These are phyloP conservation scores for Nautilus pompilius DNA, from an alignment of 1,140 invertebrate species.

Conservation along the genomic window DNA sequence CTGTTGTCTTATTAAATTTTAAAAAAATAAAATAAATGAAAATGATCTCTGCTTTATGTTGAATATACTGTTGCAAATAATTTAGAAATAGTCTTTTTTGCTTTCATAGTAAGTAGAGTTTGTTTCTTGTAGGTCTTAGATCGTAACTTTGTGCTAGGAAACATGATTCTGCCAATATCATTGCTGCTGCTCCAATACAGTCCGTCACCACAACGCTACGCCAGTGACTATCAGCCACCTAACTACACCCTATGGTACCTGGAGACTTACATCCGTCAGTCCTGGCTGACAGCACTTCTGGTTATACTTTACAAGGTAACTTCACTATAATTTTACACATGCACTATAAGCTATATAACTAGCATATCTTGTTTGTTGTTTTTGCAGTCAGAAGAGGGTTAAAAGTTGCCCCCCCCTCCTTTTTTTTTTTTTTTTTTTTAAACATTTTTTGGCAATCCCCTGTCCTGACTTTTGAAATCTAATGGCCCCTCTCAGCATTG, in stretches of 20 bases:
- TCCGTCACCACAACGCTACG: conserved; percentile 71
- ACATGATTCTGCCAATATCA: conserved; percentile 78
- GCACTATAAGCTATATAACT: not conserved
- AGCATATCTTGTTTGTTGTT: not conserved
- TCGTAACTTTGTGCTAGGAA: conserved; percentile 89
- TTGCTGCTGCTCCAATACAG: conserved; percentile 84
- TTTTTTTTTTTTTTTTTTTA: no score
- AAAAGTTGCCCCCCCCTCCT: no score
- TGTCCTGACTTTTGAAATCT: no score
- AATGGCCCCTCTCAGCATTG: no score
- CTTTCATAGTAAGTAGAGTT: not conserved
- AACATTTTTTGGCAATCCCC: no score
- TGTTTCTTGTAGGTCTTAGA: conserved; percentile 73
- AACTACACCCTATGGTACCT: conserved; percentile 84
- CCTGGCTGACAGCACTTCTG: conserved; percentile 91
- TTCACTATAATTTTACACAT: not conserved
- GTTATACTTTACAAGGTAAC: conserved; percentile 93
- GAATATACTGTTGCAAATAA: not conserved
- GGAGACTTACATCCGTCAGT: conserved; percentile 76
- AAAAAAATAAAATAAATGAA: not conserved
- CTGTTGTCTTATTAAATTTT: no score
- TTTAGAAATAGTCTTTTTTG: not conserved
- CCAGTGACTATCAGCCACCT: conserved; percentile 60
- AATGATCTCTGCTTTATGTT: not conserved
- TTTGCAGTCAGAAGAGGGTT: no score